Evolutionary conservation across 2,888 invertebrate species (phyloP).

Genomic region (Pachydiplax longipennis): DNA sequence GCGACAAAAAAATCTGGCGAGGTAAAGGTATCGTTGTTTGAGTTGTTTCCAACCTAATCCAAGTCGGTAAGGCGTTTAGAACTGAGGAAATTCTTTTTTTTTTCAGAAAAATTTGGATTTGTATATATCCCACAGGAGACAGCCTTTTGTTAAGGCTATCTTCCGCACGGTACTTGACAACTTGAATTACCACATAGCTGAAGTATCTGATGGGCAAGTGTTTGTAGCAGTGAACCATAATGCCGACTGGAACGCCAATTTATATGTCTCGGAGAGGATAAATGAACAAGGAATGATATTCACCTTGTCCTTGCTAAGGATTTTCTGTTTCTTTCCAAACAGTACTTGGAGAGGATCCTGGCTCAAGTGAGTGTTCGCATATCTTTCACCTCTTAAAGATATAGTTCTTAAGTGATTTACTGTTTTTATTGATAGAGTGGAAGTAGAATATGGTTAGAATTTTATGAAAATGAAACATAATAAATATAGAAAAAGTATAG

Average conservation of each 20-base stretch:
- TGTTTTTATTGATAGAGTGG: too few species aligned
- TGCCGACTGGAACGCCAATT: slow-evolving; percentile 70
- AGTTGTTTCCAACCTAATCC: slow-evolving; percentile 46
- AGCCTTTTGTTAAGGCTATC: slow-evolving; percentile 73
- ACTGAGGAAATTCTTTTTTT: slow-evolving; percentile 25
- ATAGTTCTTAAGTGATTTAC: too few species aligned
- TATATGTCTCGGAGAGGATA: slow-evolving; percentile 78
- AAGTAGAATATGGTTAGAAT: too few species aligned
- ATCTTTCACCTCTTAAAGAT: not conserved
- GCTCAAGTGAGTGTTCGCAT: slow-evolving; percentile 72
- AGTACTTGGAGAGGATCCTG: slow-evolving; percentile 82
- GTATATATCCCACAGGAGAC: slow-evolving; percentile 78
- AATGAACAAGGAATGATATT: slow-evolving; percentile 68
- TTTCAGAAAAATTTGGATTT: slow-evolving; percentile 66
- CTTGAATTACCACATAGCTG: slow-evolving; percentile 80
- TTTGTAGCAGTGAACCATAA: slow-evolving; percentile 84
- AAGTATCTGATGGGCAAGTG: slow-evolving; percentile 80
- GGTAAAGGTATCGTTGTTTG: slow-evolving; percentile 61
- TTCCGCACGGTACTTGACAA: slow-evolving; percentile 75
- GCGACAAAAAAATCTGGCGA: slow-evolving; percentile 72
- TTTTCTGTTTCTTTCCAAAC: slow-evolving; percentile 85
- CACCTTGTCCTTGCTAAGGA: slow-evolving; percentile 77
- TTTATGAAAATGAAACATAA: too few species aligned
- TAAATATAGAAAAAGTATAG: too few species aligned
- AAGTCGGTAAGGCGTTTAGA: slow-evolving; percentile 5